These are phyloP conservation scores for Pachycephala philippinensis DNA, from an alignment of 2,113 vertebrate genomes.

Conservation along the genomic window DNA sequence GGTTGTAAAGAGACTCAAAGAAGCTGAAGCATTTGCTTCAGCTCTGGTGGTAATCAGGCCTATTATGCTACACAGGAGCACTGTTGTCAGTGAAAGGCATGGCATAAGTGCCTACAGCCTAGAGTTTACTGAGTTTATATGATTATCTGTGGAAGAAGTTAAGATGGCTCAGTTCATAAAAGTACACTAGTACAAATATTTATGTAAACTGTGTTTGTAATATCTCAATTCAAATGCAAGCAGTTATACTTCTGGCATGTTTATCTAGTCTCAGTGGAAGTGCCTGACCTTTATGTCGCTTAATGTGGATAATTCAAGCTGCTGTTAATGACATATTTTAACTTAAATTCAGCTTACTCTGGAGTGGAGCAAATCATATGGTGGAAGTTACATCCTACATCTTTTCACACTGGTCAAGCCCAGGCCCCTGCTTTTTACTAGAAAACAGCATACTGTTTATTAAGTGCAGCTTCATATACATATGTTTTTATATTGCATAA, in stretches of 20 bases:
- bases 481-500: not conserved
- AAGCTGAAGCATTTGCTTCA: not conserved
- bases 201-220: not conserved
- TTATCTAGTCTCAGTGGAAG: not conserved
- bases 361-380: not conserved
- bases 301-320: not conserved
- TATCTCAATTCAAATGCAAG: not conserved
- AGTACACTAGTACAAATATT: not conserved
- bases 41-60: not conserved
- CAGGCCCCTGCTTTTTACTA: not conserved
- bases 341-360: not conserved
- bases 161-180: not conserved
- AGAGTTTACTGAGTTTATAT: not conserved
- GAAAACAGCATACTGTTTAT: not conserved
- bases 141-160: not conserved
- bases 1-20: not conserved
- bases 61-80: not conserved
- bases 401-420: not conserved
- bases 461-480: not conserved
- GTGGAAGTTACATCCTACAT: not conserved
- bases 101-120: not conserved
- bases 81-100: not conserved
- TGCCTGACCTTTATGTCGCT: fast-evolving
- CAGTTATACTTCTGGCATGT: not conserved
- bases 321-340: not conserved